These are phyloP conservation scores for Apodemia duryi DNA, from an alignment of 2,888 invertebrate species.

Conservation along the genomic window DNA sequence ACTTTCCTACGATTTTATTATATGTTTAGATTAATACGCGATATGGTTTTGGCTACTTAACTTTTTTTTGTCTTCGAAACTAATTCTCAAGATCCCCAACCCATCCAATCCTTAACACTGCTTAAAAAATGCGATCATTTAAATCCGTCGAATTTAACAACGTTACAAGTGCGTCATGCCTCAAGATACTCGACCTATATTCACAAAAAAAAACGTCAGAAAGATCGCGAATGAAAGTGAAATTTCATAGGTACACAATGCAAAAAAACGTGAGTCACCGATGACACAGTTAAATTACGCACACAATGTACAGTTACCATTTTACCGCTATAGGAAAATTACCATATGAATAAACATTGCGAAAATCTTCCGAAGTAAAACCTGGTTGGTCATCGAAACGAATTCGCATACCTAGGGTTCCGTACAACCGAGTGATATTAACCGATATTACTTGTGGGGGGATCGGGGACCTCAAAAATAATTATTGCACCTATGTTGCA, in stretches of 20 bases:
- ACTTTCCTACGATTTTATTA: too few species aligned
- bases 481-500: too few species aligned
- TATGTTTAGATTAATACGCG: background rate
- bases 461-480: too few species aligned
- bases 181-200: slow-evolving; percentile 6
- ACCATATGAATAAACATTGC: slow-evolving; percentile 7
- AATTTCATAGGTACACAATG: background rate
- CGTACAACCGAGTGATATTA: too few species aligned
- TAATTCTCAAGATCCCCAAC: background rate
- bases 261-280: slow-evolving; percentile 2
- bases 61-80: background rate
- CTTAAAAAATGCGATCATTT: background rate
- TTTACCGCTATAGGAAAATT: slow-evolving; percentile 15
- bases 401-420: too few species aligned
- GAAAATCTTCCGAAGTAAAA: background rate
- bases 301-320: background rate
- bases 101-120: background rate
- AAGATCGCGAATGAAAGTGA: slow-evolving; percentile 8
- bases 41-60: background rate
- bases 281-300: slow-evolving; percentile 7
- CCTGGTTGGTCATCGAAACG: too few species aligned
- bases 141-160: background rate
- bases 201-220: slow-evolving; percentile 5
- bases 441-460: too few species aligned
- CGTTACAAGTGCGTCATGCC: background rate